Percentiles rank a stretch among this genome's conserved stretches.
Conservation (phyloP, 2,888 invertebrate genomes). For the Tenthredo scrophulariae region DNA sequence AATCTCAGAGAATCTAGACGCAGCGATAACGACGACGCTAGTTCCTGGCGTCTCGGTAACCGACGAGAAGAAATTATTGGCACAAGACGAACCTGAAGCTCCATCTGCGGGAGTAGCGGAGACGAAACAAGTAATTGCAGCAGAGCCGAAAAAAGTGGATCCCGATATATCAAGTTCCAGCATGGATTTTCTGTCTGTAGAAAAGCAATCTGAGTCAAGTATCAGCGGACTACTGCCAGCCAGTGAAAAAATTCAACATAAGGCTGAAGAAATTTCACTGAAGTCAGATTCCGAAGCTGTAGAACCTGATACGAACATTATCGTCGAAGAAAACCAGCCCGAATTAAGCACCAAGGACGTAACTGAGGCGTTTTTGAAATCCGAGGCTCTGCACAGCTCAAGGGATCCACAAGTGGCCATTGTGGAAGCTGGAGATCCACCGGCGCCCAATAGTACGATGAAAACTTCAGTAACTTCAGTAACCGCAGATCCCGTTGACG, state of each 20-base stretch:
- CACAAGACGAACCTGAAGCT: background rate
- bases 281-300: background rate
- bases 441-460: background rate
- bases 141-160: conserved; percentile 6
- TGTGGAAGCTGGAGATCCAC: background rate
- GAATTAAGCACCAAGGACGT: background rate
- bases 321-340: conserved; percentile 1
- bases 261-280: background rate
- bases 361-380: conserved; percentile 9
- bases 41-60: background rate
- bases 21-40: background rate
- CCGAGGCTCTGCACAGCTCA: background rate
- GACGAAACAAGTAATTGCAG: background rate
- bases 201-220: background rate
- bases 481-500: background rate
- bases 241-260: background rate
- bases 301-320: background rate
- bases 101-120: background rate
- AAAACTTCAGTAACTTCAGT: background rate
- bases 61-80: background rate
- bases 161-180: background rate
- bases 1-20: background rate
- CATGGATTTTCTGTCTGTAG: background rate
- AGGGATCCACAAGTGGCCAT: background rate
- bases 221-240: background rate